These are phyloP conservation scores for Origma solitaria DNA, from an alignment of 2,113 vertebrate species.

Conservation along the genomic window DNA sequence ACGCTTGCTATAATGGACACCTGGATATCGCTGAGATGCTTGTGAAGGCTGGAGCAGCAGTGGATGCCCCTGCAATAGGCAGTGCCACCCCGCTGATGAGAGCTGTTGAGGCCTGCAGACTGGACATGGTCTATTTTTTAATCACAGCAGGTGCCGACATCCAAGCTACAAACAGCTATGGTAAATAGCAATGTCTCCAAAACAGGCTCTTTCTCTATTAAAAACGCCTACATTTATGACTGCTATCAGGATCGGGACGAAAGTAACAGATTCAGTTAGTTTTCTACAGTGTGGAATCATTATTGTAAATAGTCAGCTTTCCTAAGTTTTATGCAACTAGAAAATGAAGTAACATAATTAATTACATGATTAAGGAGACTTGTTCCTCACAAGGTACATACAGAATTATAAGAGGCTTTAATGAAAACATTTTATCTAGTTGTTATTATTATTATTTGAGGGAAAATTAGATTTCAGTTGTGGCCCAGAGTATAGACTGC, in stretches of 20 bases:
- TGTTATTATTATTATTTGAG: not conserved
- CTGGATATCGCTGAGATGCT: slow-evolving; percentile 80
- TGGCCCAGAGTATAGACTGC: not conserved
- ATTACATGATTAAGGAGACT: not conserved
- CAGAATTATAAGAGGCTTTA: not conserved
- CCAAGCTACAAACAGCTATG: slow-evolving; percentile 77
- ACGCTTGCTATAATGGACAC: slow-evolving; percentile 86
- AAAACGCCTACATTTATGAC: not conserved
- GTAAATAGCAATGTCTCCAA: slow-evolving; percentile 52
- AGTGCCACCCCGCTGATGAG: slow-evolving; percentile 86
- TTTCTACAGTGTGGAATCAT: not conserved
- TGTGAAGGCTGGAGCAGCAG: slow-evolving; percentile 75
- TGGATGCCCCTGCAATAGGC: slow-evolving; percentile 78
- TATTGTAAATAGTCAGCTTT: not conserved
- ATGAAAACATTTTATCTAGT: not conserved
- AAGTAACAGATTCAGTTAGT: not conserved
- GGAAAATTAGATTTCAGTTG: not conserved
- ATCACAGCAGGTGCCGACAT: slow-evolving; percentile 82
- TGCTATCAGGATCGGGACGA: not conserved
- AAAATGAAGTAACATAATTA: not conserved
- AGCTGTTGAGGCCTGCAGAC: slow-evolving; percentile 83
- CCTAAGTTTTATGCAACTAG: not conserved
- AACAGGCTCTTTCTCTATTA: not conserved
- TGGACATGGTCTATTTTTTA: slow-evolving; percentile 84
- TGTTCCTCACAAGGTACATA: not conserved